phyloP scores from a whole-genome alignment of 2,113 vertebrate genomes.

The Pseudorectes ferrugineus region DNA sequence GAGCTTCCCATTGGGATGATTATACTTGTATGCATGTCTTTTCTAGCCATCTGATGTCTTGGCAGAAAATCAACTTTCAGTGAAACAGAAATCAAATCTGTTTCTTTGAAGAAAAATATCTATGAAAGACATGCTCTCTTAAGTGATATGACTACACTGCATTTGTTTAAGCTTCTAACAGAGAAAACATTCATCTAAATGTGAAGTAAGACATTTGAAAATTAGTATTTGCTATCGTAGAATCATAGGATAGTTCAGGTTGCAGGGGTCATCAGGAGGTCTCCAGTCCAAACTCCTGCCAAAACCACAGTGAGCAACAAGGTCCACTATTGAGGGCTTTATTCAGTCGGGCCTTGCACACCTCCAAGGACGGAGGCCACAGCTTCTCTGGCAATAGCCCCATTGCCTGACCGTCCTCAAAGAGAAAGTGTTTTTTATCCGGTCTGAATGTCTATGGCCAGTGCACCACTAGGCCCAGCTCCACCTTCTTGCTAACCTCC shows the following conservation, averaged over 20 bases:
- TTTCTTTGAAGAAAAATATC: not conserved
- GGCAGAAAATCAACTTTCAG: not conserved
- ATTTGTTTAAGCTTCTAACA: not conserved
- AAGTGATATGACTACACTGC: not conserved
- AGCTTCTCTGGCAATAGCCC: not conserved
- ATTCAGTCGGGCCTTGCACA: not conserved
- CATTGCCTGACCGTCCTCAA: not conserved
- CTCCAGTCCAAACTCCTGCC: not conserved
- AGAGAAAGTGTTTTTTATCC: not conserved
- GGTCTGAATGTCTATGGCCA: not conserved
- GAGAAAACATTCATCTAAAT: not conserved
- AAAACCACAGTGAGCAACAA: not conserved
- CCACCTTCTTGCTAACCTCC: not conserved
- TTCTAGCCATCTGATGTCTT: constrained; percentile 39
- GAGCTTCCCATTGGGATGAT: constrained; percentile 26
- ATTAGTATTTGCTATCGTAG: not conserved
- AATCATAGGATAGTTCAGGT: not conserved
- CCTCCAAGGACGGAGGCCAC: not conserved
- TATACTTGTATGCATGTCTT: not conserved
- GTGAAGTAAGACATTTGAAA: not conserved
- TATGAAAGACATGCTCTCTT: not conserved
- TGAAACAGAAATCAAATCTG: not conserved
- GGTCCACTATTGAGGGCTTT: not conserved
- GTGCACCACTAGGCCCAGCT: not conserved
- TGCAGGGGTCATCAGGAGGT: not conserved